Base-by-base conservation (phyloP, 2,797 vertebrate species). In the Etheostoma perlongum region DNA sequence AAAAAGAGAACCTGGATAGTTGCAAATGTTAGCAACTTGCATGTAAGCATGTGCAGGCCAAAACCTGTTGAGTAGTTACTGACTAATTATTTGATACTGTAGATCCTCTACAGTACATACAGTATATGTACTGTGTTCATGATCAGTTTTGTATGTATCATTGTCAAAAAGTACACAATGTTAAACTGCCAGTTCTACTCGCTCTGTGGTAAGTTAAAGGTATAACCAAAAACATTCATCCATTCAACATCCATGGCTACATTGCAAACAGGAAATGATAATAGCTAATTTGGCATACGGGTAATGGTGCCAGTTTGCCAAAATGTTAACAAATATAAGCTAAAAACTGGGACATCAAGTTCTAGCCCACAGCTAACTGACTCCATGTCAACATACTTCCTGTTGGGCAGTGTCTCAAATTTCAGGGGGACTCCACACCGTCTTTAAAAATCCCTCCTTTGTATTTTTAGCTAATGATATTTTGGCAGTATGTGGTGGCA, bases 1-100 rank as follows among this genome's bases (percentile, higher is more conserved):
- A 72, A 57, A 53, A 57, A 53, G 70, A 40, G 9, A 54, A 55
- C 8, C 25, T 25, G 19, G 10, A 70, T 30, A 68, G 18, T 12
- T 40, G 36, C 36, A 40, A 30, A 64, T 8, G 65, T 67, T n/a
- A 30, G 2, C 16, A 65, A 27, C 27, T 51, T 57, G 15, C 11
- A 36, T n/a, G 30, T 46, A 60, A 52, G 30, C 1, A 3, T 53
- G 19, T 42, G 25, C 15, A 66, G 14, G 18, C 27, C 13, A 25
- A 59, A 61, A 40, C 53, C 27, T 54, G 51, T n/a, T 74, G n/a
- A 67, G 51, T 9, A 15, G 4, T 54, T 49, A 55, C 6, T 33
- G 52, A 69, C 4, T 49, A 30, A 59, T 42, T 4, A 61, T 21
- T 12, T 44, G 30, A 48, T 49, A 18, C 25, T 62, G 49, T 15